Evolutionary conservation across 92 coral and sea anemone genomes (phyloP).

Genomic region (Epizoanthus rinbou): DNA sequence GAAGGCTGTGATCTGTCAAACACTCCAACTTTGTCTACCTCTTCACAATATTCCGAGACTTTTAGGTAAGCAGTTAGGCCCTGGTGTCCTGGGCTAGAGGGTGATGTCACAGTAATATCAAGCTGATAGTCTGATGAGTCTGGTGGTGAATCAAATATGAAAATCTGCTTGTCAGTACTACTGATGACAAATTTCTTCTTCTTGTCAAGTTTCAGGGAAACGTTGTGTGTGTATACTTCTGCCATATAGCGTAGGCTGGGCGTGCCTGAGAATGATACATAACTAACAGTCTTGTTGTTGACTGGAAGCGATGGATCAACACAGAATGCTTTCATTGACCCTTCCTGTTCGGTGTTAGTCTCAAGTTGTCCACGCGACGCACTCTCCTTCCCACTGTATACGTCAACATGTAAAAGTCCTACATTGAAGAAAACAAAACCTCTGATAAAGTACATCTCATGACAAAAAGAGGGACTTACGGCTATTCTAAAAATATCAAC

Average conservation of each 20-base stretch:
- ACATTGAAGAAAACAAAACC: not conserved
- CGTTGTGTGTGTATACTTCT: slow-evolving; percentile 20
- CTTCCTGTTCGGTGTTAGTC: not conserved
- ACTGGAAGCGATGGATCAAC: not conserved
- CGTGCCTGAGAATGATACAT: slow-evolving; percentile 58
- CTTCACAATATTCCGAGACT: slow-evolving; percentile 63
- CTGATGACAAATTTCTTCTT: slow-evolving; percentile 4
- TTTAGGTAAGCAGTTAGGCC: slow-evolving; percentile 51
- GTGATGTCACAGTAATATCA: slow-evolving; percentile 70
- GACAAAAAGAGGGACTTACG: too few species aligned
- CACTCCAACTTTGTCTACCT: slow-evolving; percentile 32
- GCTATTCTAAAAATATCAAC: too few species aligned
- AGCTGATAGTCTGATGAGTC: slow-evolving; percentile 53
- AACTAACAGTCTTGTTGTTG: not conserved
- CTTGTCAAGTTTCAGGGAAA: slow-evolving; percentile 13
- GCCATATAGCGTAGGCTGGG: slow-evolving; percentile 54
- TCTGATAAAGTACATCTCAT: too few species aligned
- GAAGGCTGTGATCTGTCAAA: slow-evolving; percentile 31
- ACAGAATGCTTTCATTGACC: slow-evolving; percentile 14
- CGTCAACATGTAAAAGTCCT: slow-evolving; percentile 8
- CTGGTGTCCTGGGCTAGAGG: not conserved
- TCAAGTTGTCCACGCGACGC: slow-evolving; percentile 4
- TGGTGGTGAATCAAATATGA: slow-evolving; percentile 39
- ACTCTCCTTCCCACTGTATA: slow-evolving; percentile 4
- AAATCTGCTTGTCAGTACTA: slow-evolving; percentile 15